Evolutionary conservation across 2,113 vertebrate species (phyloP), one percentile per base, ranked within the genome.

Genomic region (Callospermophilus lateralis): DNA sequence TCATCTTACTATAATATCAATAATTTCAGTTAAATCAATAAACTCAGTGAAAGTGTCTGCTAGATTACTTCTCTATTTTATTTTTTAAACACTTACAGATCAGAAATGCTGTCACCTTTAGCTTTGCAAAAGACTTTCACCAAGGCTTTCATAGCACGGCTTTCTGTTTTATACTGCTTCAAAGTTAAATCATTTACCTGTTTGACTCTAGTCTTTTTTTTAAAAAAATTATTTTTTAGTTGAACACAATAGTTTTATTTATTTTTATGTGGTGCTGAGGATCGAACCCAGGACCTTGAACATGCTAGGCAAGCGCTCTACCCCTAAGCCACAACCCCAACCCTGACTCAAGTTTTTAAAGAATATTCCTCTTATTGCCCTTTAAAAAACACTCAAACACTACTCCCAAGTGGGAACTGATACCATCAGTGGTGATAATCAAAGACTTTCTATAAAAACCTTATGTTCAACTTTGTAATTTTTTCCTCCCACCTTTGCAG

Each of bases 171-270:
- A 87, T 30, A 85, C 8, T 74, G 6, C 61, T 94, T 96, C 77
- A 89, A 95, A 94, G 94, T 93, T 78, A 97, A 95, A 93, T 94
- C 78, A 97, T n/a, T 79, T 72, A 96, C 51, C 68, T 87, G 72
- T 42, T 15, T 91, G 53, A 39, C 22, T 84, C 74, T 84, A 77
- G 30, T 89, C 74, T 87, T 95, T 79, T 78, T 42, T 42, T 42
- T 6, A 6, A 42, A 42, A 42, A 42, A 9, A 9, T 45, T 45
- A 45, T 45, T 45, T 45, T 45, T 45, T 45, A 45, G 45, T 45
- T 45, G 45, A 45, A 45, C 45, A 45, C 45, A 45, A 45, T 45
- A 45, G 45, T 45, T 45, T 45, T 45, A 1, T 45, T 45, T 45
- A 9, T 45, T 45, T 45, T 45, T 45, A 45, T 45, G 8, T 45